A percentile compares a stretch with the other conserved stretches of the same genome.
phyloP scores from a whole-genome alignment of 2,113 vertebrate genomes.

The Marcusenius ussheri region DNA sequence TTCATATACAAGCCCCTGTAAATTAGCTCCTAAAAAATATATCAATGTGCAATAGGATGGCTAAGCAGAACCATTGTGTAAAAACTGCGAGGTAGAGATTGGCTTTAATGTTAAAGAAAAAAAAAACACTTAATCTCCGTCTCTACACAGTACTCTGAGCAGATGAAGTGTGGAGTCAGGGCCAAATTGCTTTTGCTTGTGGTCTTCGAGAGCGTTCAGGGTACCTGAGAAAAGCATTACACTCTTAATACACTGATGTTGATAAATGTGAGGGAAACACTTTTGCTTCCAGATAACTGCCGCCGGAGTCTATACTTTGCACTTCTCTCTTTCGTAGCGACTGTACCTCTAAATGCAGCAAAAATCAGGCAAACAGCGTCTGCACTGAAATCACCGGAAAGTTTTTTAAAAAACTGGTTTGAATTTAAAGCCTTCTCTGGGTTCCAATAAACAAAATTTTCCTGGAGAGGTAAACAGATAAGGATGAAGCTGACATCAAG shows the following conservation, averaged over 20 bases:
- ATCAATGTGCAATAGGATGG: neutral
- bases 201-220: neutral
- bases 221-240: neutral
- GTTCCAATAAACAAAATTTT: neutral
- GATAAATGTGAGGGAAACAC: neutral
- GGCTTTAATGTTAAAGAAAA: neutral
- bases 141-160: neutral
- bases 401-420: neutral
- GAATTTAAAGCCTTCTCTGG: neutral
- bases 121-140: neutral
- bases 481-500: neutral
- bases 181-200: neutral
- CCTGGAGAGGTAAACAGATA: neutral
- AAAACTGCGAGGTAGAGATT: neutral
- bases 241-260: neutral
- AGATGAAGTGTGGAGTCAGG: neutral
- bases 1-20: neutral
- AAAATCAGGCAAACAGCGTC: neutral
- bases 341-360: neutral
- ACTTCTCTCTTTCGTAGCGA: neutral
- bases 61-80: neutral
- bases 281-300: neutral
- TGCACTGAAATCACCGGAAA: neutral
- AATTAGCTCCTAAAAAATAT: neutral
- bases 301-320: neutral